Base-by-base conservation (phyloP, 2,113 vertebrate genomes). In the Ailuropoda melanoleuca region DNA sequence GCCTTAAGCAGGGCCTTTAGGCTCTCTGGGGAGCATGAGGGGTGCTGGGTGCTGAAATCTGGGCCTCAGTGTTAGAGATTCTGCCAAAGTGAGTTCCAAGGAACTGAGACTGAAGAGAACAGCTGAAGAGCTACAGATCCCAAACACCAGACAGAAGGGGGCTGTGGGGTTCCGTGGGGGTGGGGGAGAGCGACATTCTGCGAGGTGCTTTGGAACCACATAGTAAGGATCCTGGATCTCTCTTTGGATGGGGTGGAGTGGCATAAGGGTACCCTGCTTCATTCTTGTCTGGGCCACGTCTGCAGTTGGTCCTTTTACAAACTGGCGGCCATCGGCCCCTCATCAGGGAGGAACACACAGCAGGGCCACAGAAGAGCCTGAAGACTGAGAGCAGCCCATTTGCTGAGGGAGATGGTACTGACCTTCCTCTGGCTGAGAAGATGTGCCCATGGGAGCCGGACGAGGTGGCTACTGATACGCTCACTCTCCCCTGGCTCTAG, bases 251-350 rank as follows among this genome's bases (percentile, higher is more conserved):
- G 4, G 9, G 37, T 1, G 3, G 46, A 10, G 6, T 12, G 13
- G 19, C 53, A 19, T 0, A 1, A 72, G 11, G 21, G 23, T 9
- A 0, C 1, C 68, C 37, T 34, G 46, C 48, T 66, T 56, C 31
- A 74, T 46, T 34, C 23, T 66, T 53, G 56, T 39, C 6, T 13
- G 26, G 72, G 19, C 43, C 34, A 3, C 24, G 14, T 19, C 3
- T 87, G 66, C 3, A 7, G 26, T 13, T 34, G 72, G 55, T 31
- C 55, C 6, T 37, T 95, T 46, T 94, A 66, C 68, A 92, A 84
- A 90, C 53, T 64, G 72, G 58, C 0, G 1, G 19, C 48, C 34
- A 43, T 26, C 6, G 10, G 83, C n/a, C 46, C 95, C 19, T 90
- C 21, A 1, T n/a, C 18, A 80, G 66, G 37, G 17, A 58, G 14